phyloP scores from a whole-genome alignment of 2,888 invertebrate species.

The Norana najaformis region DNA sequence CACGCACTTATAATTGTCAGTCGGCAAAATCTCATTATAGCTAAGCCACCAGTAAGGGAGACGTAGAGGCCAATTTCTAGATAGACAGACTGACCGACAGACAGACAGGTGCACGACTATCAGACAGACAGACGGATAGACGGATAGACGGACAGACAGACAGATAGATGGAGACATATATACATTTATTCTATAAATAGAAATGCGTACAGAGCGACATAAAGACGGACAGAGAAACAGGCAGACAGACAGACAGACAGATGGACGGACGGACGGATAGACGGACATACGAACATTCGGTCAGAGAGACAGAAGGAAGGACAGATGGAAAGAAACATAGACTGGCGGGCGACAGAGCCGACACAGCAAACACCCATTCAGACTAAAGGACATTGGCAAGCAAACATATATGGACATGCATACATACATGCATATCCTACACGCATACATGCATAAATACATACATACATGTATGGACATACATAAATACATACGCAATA shows the following conservation, averaged over 20 bases:
- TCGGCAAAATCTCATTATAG: constrained; percentile 13
- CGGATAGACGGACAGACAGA: neutral
- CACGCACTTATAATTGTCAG: neutral
- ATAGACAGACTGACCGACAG: neutral
- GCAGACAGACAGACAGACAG: neutral
- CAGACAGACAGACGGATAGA: neutral
- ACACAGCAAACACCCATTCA: too few species aligned
- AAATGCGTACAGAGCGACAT: neutral
- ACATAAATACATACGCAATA: neutral
- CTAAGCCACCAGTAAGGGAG: neutral
- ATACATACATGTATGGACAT: neutral
- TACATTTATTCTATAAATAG: neutral
- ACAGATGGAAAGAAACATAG: neutral
- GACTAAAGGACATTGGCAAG: too few species aligned
- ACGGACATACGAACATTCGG: neutral
- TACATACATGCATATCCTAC: too few species aligned
- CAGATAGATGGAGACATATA: neutral
- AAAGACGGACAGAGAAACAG: neutral
- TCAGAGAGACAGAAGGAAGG: neutral
- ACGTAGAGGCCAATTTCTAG: neutral
- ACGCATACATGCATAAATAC: neutral
- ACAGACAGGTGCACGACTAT: neutral
- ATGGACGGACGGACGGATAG: neutral
- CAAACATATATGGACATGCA: neutral
- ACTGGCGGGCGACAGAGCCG: neutral